These are phyloP conservation scores for Malurus melanocephalus DNA, from an alignment of 2,113 vertebrate species.

Conservation along the genomic window DNA sequence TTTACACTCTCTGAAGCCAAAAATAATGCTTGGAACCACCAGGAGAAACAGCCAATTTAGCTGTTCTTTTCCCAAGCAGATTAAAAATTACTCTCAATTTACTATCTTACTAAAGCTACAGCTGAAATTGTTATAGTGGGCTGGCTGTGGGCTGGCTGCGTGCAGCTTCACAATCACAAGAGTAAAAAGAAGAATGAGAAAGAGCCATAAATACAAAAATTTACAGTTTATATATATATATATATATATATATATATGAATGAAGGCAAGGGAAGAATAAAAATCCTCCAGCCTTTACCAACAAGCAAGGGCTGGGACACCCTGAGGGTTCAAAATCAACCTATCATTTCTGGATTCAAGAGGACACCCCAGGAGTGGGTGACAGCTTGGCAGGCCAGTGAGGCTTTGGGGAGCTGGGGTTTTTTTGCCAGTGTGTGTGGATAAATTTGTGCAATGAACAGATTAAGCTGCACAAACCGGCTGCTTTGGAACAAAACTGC, in stretches of 20 bases:
- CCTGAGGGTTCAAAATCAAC: background rate
- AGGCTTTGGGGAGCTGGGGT: background rate
- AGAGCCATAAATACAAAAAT: background rate
- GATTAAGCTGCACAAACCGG: rapidly evolving
- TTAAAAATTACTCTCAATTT: slow-evolving; percentile 27
- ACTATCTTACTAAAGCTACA: background rate
- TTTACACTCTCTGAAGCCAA: background rate
- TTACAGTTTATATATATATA: no score
- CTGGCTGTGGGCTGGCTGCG: background rate
- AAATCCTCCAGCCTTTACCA: background rate
- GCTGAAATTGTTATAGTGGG: background rate
- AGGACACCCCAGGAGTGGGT: background rate
- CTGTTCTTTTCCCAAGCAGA: background rate
- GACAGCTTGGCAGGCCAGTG: background rate
- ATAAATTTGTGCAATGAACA: background rate
- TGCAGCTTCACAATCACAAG: background rate
- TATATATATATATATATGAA: background rate
- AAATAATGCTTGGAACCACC: background rate
- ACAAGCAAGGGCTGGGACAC: background rate
- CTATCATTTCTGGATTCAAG: background rate
- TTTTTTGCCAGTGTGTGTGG: background rate
- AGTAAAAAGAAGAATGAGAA: background rate
- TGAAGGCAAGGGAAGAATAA: background rate
- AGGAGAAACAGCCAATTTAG: background rate
- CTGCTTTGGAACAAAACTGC: background rate